phyloP scores from a whole-genome alignment of 2,797 vertebrate genomes.

The Octomys mimax region DNA sequence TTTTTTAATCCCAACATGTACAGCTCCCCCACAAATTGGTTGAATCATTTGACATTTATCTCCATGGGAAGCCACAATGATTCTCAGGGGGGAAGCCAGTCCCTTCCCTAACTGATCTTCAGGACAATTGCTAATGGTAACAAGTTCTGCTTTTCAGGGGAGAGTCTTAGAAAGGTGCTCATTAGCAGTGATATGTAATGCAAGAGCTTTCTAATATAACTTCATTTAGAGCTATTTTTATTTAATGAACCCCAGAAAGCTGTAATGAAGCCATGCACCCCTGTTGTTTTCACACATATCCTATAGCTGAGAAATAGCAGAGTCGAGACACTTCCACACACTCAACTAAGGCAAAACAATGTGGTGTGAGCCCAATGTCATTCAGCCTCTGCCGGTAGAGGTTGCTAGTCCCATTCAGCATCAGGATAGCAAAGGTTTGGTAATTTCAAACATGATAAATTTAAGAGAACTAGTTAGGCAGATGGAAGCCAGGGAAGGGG shows the following conservation, averaged over 20 bases:
- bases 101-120: neutral
- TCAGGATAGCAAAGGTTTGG: neutral
- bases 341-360: neutral
- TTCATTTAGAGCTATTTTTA: constrained; percentile 71
- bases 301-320: neutral
- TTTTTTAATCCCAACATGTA: neutral
- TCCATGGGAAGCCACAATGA: constrained; percentile 11
- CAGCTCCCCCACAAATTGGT: neutral
- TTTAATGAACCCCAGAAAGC: constrained; percentile 57
- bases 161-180: constrained; percentile 51
- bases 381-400: neutral
- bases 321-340: accelerated
- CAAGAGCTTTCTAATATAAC: constrained; percentile 44
- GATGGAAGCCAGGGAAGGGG: neutral
- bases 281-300: neutral
- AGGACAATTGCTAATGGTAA: constrained; percentile 51
- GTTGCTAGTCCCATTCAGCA: neutral
- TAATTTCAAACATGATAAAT: neutral
- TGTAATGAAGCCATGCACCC: constrained; percentile 49
- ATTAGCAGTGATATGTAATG: constrained; percentile 69
- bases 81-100: neutral
- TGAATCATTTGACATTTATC: neutral
- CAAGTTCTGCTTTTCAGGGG: constrained; percentile 38
- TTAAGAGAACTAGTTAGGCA: constrained; percentile 15
- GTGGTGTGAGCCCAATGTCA: neutral